Conservation (phyloP, 2,113 vertebrate species). For the Glaucomys volans region DNA sequence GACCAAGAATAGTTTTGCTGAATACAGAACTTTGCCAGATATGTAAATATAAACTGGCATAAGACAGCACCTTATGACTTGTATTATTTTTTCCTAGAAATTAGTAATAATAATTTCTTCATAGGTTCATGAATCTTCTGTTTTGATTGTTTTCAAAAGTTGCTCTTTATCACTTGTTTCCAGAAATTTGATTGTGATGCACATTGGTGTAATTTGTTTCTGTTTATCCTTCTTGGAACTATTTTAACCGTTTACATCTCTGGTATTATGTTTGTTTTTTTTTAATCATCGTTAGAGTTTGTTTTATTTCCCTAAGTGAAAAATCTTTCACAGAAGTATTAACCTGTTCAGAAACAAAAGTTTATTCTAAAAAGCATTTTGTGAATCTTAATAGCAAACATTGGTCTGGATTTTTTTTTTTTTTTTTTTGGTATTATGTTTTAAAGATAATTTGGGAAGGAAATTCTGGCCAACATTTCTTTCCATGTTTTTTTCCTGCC, state of each 20-base stretch:
- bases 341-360: neutral
- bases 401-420: too few relatives aligned
- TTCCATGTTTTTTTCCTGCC: neutral
- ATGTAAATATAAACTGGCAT: neutral
- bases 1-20: neutral
- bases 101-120: neutral
- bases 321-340: neutral
- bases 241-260: neutral
- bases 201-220: neutral
- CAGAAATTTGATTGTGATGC: neutral
- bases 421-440: too few relatives aligned
- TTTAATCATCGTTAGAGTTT: neutral
- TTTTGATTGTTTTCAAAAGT: neutral
- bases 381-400: constrained; percentile 32
- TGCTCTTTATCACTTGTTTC: neutral
- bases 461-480: neutral
- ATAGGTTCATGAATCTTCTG: neutral
- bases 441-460: neutral
- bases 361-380: neutral
- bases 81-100: neutral
- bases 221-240: neutral
- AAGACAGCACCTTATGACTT: neutral
- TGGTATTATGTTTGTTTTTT: neutral
- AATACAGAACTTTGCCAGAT: neutral
- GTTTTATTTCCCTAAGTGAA: neutral